Evolutionary conservation across 2,113 vertebrate genomes (phyloP), one percentile per base, ranked within the genome.

Genomic region (Dicerorhinus sumatrensis): DNA sequence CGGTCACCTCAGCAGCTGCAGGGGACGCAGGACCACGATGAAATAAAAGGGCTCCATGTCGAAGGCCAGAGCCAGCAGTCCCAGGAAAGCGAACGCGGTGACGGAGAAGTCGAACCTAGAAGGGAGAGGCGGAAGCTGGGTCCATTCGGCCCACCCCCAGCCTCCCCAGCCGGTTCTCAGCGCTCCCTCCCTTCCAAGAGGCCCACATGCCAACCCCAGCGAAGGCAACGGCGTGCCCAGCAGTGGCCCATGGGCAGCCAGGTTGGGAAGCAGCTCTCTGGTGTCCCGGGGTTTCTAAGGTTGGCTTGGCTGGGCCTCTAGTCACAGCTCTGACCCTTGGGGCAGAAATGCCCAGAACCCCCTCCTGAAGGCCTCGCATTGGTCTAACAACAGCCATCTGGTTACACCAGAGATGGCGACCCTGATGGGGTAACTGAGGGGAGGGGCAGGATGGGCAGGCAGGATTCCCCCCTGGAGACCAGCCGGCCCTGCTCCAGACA

Each of bases 41-140:
- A 99, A 99, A 98, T 99, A 99, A 98, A 99, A 99, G 0, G 99
- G 99, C 95, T 99, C 99, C 99, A 99, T 99, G 94, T 99, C 94
- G 65, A 99, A 99, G 0, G 99, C 99, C 86, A 99, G 98, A 1
- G 99, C 99, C 96, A 99, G 99, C 82, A 99, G 99, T 21, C 99
- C 99, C 98, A 99, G 93, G 98, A 99, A 99, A 25, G 99, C 99
- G 77, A 99, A 99, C 10, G 99, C 98, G 0, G 99, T 99, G 98
- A 99, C 99, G 0, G 99, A 99, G 98, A 99, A 99, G 98, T 99
- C 99, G 93, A 99, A 99, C 97, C 99, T 99, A 98, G 62, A 96
- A 81, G 80, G 48, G 6, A 54, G 51, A 31, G 31, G 16, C 85
- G 33, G 29, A 39, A 0, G 33, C 46, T 36, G 25, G 20, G 56